A percentile compares a stretch with the other conserved stretches of the same genome.
Conservation (phyloP, 2,888 invertebrate species). For the Iphiclides podalirius region DNA sequence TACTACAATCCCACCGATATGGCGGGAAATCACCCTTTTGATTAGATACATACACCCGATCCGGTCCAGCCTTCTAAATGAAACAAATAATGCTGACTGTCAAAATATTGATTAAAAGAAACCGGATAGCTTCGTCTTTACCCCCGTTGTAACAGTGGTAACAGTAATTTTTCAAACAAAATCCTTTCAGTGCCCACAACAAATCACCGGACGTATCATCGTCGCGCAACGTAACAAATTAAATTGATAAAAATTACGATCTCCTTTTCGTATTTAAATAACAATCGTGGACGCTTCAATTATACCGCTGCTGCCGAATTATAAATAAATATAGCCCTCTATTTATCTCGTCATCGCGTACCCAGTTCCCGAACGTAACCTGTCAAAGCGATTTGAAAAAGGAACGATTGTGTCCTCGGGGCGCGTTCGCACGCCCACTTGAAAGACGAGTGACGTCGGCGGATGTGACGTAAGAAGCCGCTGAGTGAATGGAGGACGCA, state of each 20-base stretch:
- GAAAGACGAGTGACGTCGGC: slow-evolving; percentile 64
- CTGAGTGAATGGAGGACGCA: slow-evolving; percentile 65
- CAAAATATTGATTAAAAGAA: background rate
- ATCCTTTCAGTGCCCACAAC: background rate
- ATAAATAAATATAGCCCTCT: slow-evolving; percentile 47
- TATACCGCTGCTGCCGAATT: slow-evolving; percentile 34
- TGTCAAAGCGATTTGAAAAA: slow-evolving; percentile 55
- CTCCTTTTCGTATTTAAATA: slow-evolving; percentile 1
- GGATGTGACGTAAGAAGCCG: slow-evolving; percentile 69
- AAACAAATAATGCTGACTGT: background rate
- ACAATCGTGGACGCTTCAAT: background rate
- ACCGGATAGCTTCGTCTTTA: background rate
- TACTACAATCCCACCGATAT: too few species aligned
- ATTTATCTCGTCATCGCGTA: slow-evolving; percentile 49
- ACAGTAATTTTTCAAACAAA: background rate
- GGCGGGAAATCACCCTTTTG: too few species aligned
- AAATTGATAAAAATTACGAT: background rate
- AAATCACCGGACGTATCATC: slow-evolving; percentile 29
- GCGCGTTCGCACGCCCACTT: slow-evolving; percentile 67
- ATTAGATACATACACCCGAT: too few species aligned
- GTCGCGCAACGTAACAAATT: background rate
- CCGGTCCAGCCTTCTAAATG: too few species aligned
- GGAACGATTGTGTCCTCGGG: slow-evolving; percentile 45
- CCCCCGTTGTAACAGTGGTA: background rate
- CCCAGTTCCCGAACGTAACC: slow-evolving; percentile 39